Base-by-base conservation (phyloP, 2,888 invertebrate genomes). In the Acleris laterana region DNA sequence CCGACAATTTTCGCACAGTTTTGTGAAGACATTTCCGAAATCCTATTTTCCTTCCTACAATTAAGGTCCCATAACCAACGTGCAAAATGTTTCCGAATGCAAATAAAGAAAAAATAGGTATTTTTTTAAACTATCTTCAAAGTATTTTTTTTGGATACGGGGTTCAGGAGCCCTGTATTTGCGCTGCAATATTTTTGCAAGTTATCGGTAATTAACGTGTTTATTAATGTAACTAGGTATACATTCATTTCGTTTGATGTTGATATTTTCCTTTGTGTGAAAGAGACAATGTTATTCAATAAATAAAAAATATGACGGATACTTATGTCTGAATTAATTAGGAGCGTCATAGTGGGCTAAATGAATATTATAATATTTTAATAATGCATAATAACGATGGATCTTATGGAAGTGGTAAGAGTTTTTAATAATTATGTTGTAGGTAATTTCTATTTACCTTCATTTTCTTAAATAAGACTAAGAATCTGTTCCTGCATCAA, bases 351-450 rank as follows among this genome's bases (percentile, higher is more conserved):
- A 13, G 44, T 22, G 19, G 38, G 22, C 57, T 52, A 49, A 32
- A 13, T 52, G 56, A 59, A 38, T 38, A 38, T 16, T 49, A 22
- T 19, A 63, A 46, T 55, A 61, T 25, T 63, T 49, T 68, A 65
- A 79, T 57, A 73, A 91, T 90, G 91, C 83, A 90, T 76, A 87
- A 86, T 77, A 88, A 88, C 77, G 87, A 87, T 78, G 89, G 83
- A 70, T 92, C 89, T 48, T 92, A 88, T 76, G 87, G 87, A 71
- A 93, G 92, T 73, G 85, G 92, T 93, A 75, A 90, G 91, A 49
- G 57, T 56, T 17, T n/a, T 57, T 16, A 19, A 17, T 42, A 42
- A 16, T 17, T 49, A 25, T 22, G 13, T 51, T 25, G 22, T 61
- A 50, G 68, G 28, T 63, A 19, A 59, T 73, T 77, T 73, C 67